Conservation (phyloP, 2,113 vertebrate genomes). For the Ageneiosus marmoratus region DNA sequence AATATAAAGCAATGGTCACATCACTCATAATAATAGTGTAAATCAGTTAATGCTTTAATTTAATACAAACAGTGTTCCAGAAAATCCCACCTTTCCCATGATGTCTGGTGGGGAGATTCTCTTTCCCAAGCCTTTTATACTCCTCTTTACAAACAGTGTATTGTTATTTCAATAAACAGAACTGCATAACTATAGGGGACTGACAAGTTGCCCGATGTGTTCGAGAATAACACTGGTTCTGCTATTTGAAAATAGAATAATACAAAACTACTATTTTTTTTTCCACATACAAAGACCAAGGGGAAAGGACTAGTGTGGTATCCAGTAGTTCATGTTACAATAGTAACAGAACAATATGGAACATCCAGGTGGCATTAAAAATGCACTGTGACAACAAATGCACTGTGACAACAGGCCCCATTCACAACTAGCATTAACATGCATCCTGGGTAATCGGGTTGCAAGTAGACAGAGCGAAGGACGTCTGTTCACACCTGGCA, state of each 20-base stretch:
- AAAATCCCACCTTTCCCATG: constrained; percentile 74
- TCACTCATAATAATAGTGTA: not conserved
- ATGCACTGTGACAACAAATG: constrained; percentile 57
- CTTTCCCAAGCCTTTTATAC: constrained; percentile 78
- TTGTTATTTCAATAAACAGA: constrained; percentile 76
- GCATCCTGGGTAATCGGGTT: no score
- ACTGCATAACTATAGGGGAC: constrained; percentile 67
- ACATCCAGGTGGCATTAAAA: constrained; percentile 69
- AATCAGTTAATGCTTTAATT: not conserved
- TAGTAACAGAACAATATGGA: constrained; percentile 74
- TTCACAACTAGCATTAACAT: no score
- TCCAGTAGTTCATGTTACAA: constrained; percentile 73
- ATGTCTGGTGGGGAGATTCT: constrained; percentile 75
- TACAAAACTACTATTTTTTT: constrained; percentile 74
- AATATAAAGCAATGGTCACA: constrained; percentile 20
- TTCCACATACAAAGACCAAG: constrained; percentile 67
- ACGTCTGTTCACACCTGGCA: no score
- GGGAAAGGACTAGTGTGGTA: constrained; percentile 75
- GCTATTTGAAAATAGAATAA: constrained; percentile 69
- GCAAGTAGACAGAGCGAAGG: no score
- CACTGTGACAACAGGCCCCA: no score
- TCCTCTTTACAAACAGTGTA: constrained; percentile 72
- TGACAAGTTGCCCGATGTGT: constrained; percentile 74
- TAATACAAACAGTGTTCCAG: constrained; percentile 45
- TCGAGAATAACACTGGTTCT: constrained; percentile 72